phyloP scores from a whole-genome alignment of 2,113 vertebrate genomes.

The Hyaena hyaena region DNA sequence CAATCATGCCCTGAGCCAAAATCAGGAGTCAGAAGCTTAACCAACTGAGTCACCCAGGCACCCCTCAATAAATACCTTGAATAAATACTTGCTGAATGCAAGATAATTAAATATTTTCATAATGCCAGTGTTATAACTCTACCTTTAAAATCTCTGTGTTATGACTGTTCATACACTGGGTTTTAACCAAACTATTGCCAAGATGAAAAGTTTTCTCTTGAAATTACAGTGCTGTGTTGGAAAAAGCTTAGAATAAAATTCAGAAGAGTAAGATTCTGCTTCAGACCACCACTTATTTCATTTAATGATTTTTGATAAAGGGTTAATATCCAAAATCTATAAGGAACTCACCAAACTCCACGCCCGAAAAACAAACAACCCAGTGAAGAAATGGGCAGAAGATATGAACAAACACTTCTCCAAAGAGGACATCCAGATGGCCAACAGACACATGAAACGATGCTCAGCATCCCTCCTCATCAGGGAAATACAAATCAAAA shows the following conservation, averaged over 20 bases:
- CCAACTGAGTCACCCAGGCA: no score
- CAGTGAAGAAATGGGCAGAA: no score
- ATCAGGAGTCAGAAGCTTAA: no score
- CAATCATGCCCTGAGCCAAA: no score
- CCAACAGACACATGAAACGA: no score
- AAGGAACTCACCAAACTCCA: no score
- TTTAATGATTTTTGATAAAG: background rate
- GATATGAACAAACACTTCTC: no score
- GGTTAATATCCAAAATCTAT: no score
- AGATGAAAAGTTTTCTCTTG: background rate
- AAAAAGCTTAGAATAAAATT: constrained; percentile 15
- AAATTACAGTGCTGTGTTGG: background rate
- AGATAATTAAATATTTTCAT: constrained; percentile 19
- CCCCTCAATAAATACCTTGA: constrained; percentile 10
- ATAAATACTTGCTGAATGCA: constrained; percentile 4
- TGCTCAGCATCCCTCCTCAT: no score
- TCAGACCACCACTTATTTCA: background rate
- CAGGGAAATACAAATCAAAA: no score
- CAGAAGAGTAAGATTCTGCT: background rate
- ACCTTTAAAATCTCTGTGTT: background rate
- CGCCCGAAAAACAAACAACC: no score
- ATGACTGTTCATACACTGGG: background rate
- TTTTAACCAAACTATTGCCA: background rate
- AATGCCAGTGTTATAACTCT: background rate
- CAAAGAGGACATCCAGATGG: no score